Evolutionary conservation across 2,888 invertebrate genomes (phyloP).

Genomic region (Drosophila ustulata): DNA sequence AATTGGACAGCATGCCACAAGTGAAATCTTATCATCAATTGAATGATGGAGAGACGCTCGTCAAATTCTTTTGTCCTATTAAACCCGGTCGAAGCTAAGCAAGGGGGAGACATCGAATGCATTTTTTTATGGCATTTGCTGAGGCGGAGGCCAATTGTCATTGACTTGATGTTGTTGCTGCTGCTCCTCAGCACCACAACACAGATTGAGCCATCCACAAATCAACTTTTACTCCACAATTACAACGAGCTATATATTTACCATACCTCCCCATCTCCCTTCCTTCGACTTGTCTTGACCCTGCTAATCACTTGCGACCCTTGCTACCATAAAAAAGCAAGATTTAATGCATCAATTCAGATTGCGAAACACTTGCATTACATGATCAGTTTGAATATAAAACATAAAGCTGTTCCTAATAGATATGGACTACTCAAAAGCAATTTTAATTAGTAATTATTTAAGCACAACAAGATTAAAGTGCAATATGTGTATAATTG

Average conservation of each 20-base stretch:
- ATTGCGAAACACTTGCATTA: not conserved
- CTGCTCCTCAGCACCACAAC: not conserved
- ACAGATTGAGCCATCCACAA: constrained; percentile 57
- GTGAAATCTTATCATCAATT: constrained; percentile 77
- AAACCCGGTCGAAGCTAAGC: constrained; percentile 6
- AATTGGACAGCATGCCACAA: constrained; percentile 54
- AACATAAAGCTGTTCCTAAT: too few species aligned
- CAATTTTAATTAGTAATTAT: too few species aligned
- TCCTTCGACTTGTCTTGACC: constrained; percentile 21
- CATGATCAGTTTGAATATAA: not conserved
- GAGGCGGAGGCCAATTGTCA: constrained; percentile 52
- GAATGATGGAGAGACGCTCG: constrained; percentile 57
- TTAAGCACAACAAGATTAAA: too few species aligned
- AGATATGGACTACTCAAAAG: too few species aligned
- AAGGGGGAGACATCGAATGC: not conserved
- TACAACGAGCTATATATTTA: constrained; percentile 11
- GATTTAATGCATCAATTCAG: constrained; percentile 11
- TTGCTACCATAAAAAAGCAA: constrained; percentile 15
- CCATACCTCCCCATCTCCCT: not conserved
- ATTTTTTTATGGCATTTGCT: constrained; percentile 42
- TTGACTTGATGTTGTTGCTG: constrained; percentile 43
- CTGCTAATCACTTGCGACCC: constrained; percentile 32
- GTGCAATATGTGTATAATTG: too few species aligned
- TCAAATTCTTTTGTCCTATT: constrained; percentile 61
- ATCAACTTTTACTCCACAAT: constrained; percentile 45